Base-by-base conservation (phyloP, 2,888 invertebrate genomes). In the Acrocera orbiculus region DNA sequence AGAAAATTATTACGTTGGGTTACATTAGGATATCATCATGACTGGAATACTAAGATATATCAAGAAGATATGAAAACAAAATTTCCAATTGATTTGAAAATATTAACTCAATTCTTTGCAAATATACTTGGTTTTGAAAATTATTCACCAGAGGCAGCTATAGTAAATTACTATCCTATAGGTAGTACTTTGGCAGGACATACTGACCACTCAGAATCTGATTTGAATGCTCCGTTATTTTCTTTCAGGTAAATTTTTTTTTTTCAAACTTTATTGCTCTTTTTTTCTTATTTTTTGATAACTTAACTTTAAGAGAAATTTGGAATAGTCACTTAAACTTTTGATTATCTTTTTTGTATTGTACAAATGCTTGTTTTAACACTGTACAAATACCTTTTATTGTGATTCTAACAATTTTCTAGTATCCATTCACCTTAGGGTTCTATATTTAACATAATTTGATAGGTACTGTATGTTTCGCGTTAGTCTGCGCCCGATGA, bases 21-120 rank as follows among this genome's bases (percentile, higher is more conserved):
- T 2, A 98, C 96, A 0, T 60, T 96, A 22, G 98, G 98, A 10
- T 95, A 93, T 54, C 96, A 98, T 61, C 93, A 98, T 59, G 77
- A 98, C 56, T 98, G 98, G 96, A 77, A 90, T 49, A 82, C 86
- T 34, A 98, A 96, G 69, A 74, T 74, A 9, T 87, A 87, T 50
- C 69, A 64, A 36, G 82, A 86, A 56, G 55, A 66, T 5, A 68
- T 65, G 39, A 71, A 65, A 52, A 64, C 70, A 30, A 49, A 58
- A 8, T 82, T 93, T 57, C 92, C 92, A 0, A 42, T 49, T 10
- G 87, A 90, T 47, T 60, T 93, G 34, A 61, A 61, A 3, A 56
- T 63, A 16, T 54, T 92, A 37, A 71, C 75, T 30, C 60, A 65
- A 49, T 65, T 70, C 35, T 62, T 93, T 34, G 72, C 78, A 0